phyloP scores from a whole-genome alignment of 2,113 vertebrate species.

The Plecotus auritus region DNA sequence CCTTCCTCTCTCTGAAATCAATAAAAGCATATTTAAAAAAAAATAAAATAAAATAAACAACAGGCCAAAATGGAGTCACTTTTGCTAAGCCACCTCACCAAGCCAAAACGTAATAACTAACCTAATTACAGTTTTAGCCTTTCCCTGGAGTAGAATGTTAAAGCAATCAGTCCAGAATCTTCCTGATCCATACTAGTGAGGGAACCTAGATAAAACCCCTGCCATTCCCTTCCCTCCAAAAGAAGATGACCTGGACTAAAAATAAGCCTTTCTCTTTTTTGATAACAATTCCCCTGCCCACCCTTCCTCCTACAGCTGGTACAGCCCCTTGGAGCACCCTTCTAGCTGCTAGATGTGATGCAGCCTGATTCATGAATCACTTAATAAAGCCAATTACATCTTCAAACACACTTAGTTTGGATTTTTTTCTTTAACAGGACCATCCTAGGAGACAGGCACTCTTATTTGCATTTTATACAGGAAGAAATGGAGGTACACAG shows the following conservation, averaged over 20 bases:
- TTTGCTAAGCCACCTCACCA: neutral
- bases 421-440: neutral
- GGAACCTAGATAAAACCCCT: neutral
- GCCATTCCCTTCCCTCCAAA: neutral
- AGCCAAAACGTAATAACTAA: neutral
- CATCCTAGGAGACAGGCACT: neutral
- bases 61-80: neutral
- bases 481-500: neutral
- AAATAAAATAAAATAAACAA: neutral
- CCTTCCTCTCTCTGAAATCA: too few relatives aligned
- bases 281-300: neutral
- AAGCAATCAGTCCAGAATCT: neutral
- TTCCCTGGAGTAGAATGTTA: neutral
- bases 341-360: neutral
- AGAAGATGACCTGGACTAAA: neutral
- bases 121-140: neutral
- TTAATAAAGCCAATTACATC: neutral
- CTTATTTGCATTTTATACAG: neutral
- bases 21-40: too few relatives aligned
- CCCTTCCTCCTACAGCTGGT: neutral
- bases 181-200: neutral
- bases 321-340: too few relatives aligned
- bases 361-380: neutral
- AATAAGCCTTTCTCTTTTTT: neutral
- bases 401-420: neutral